Evolutionary conservation across 2,888 invertebrate species (phyloP).

Genomic region (Didymodactylos carnosus): DNA sequence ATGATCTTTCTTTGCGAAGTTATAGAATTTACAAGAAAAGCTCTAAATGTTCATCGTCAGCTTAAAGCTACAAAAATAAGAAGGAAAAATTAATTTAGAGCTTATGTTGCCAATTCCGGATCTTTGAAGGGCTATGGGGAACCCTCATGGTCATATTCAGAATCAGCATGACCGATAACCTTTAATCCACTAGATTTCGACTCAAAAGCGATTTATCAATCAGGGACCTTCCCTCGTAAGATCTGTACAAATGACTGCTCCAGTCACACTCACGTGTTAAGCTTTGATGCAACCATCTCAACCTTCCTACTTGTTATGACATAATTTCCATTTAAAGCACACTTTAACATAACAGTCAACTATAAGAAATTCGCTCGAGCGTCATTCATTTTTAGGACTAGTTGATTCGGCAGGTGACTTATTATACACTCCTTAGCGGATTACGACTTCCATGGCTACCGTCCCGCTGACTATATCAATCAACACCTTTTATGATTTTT

Average conservation of each 20-base stretch:
- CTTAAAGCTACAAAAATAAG: no score
- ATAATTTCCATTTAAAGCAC: constrained; percentile 26
- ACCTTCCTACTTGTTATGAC: constrained; percentile 45
- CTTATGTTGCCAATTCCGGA: no score
- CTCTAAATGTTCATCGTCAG: no score
- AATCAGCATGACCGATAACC: no score
- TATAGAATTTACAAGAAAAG: no score
- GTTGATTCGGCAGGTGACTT: constrained; percentile 47
- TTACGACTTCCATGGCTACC: constrained; percentile 57
- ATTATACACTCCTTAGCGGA: constrained; percentile 46
- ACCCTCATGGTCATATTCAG: no score
- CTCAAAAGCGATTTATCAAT: no score
- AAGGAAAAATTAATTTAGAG: no score
- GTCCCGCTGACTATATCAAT: constrained; percentile 49
- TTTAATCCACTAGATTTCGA: no score
- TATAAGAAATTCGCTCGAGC: constrained; percentile 43
- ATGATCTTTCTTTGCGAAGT: no score
- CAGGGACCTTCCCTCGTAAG: no score
- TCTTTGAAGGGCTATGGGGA: no score
- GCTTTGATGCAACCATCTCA: constrained; percentile 43
- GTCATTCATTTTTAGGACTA: constrained; percentile 49
- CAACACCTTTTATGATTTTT: constrained; percentile 46
- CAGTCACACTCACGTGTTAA: constrained; percentile 41
- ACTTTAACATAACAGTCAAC: constrained; percentile 29
- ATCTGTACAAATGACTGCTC: constrained; percentile 39